These are phyloP conservation scores for Papilio polyxenes DNA, from an alignment of 1,140 invertebrate species.

Conservation along the genomic window DNA sequence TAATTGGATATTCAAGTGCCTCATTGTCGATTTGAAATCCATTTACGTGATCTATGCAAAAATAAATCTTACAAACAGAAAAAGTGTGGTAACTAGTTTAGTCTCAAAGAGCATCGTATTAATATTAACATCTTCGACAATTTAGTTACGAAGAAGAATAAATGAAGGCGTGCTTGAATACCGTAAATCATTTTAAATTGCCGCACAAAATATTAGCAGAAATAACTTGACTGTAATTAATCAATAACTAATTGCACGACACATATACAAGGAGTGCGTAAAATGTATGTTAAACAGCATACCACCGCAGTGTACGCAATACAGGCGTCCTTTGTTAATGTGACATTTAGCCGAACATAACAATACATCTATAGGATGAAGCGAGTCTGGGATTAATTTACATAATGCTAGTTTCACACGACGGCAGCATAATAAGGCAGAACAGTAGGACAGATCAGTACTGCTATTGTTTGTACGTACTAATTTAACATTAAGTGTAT, in stretches of 20 bases:
- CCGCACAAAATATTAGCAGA: neutral
- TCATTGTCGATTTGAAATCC: neutral
- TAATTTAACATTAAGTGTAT: neutral
- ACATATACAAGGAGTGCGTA: neutral
- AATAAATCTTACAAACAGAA: neutral
- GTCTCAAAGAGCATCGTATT: neutral
- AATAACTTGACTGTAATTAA: conserved; percentile 20
- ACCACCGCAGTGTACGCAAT: conserved; percentile 23
- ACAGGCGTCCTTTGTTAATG: conserved; percentile 33
- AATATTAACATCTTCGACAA: neutral
- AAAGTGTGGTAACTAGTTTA: neutral
- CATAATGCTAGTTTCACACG: conserved; percentile 18
- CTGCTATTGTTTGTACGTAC: neutral
- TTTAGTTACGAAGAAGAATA: neutral
- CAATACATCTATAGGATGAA: conserved; percentile 35
- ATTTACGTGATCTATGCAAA: neutral
- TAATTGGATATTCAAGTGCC: neutral
- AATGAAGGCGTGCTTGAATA: neutral
- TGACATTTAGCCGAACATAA: conserved; percentile 38
- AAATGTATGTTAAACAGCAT: conserved; percentile 25
- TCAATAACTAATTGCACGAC: conserved; percentile 22
- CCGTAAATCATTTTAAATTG: neutral
- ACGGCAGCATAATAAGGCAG: neutral
- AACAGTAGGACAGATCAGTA: neutral
- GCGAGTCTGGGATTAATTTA: conserved; percentile 36